phyloP scores from a whole-genome alignment of 64 coral and sea anemone genomes.

The Platygyra sinensis region DNA sequence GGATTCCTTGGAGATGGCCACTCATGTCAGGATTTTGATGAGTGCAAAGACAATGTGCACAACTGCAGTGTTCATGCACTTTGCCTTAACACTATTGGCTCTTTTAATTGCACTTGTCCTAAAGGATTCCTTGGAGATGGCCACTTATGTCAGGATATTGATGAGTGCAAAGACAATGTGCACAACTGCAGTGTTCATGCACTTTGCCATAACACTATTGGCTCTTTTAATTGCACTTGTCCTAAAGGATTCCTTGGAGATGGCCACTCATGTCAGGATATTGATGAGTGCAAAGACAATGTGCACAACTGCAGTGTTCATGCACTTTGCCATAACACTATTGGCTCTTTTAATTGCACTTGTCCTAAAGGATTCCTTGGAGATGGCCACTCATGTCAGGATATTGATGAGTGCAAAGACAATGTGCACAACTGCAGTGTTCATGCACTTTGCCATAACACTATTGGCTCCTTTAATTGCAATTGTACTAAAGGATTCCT shows the following conservation, averaged over 20 bases:
- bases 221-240: background rate
- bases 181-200: slow-evolving; percentile 23
- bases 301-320: slow-evolving; percentile 3
- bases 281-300: no score
- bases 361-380: no score
- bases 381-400: no score
- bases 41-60: background rate
- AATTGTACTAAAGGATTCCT: background rate
- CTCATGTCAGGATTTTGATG: no score
- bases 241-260: background rate
- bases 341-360: slow-evolving; percentile 40
- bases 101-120: slow-evolving; percentile 51
- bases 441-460: background rate
- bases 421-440: slow-evolving; percentile 6
- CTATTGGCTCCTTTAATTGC: background rate
- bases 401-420: slow-evolving; percentile 5
- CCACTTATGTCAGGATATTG: background rate
- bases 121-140: no score
- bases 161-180: background rate
- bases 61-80: slow-evolving; percentile 13
- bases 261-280: no score
- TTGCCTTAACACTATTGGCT: slow-evolving; percentile 40
- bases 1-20: background rate
- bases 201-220: background rate
- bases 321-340: slow-evolving; percentile 35